phyloP scores from a whole-genome alignment of 2,888 invertebrate species.

The Drosophila paucipuncta region DNA sequence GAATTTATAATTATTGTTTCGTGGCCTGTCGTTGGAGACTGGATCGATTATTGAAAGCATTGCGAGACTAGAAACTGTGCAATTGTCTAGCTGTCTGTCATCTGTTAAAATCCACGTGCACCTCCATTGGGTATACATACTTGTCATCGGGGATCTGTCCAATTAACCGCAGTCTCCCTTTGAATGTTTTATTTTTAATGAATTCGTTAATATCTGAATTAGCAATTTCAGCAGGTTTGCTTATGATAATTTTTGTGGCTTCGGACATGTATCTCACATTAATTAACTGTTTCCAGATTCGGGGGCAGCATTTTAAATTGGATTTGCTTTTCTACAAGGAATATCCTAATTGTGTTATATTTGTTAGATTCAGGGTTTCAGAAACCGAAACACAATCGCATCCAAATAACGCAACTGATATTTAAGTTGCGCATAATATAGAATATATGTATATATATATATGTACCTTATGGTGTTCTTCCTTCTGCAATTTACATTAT shows the following conservation, averaged over 20 bases:
- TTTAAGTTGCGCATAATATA: not conserved
- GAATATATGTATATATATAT: too few species aligned
- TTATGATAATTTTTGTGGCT: not conserved
- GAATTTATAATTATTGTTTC: conserved; percentile 28
- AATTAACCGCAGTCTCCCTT: not conserved
- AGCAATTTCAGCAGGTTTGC: conserved; percentile 23
- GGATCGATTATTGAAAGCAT: conserved; percentile 37
- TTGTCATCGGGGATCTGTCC: conserved; percentile 22
- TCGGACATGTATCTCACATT: not conserved
- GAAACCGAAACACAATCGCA: not conserved
- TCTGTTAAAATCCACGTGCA: not conserved
- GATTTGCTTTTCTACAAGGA: conserved; percentile 6
- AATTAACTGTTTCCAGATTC: conserved; percentile 11
- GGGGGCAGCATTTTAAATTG: not conserved
- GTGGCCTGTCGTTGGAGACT: conserved; percentile 16
- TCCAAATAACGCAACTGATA: not conserved
- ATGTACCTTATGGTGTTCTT: too few species aligned
- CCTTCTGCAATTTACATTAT: too few species aligned
- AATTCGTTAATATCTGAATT: conserved; percentile 23
- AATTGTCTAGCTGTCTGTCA: conserved; percentile 3
- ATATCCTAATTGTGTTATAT: conserved; percentile 5
- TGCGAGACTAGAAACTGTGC: conserved; percentile 35
- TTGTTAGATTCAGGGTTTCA: not conserved
- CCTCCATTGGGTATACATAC: not conserved
- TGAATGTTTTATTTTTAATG: conserved; percentile 1